Percentiles rank a stretch among this genome's conserved stretches.
Evolutionary conservation across 2,113 vertebrate species (phyloP).

Genomic region (Tenebrosternarchus preto): DNA sequence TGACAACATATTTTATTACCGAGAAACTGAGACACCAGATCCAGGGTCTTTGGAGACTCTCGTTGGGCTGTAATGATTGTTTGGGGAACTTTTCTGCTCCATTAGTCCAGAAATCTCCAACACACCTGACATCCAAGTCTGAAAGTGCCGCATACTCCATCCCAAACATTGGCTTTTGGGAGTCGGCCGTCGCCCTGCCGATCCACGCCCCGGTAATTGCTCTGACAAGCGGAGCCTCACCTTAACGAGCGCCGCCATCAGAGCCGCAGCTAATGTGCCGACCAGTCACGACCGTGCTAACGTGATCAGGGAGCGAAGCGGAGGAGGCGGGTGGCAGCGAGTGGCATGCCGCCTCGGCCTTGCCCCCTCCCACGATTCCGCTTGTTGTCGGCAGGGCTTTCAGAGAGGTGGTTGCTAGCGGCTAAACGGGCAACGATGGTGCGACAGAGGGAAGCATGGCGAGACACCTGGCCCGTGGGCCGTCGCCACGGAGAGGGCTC

Average conservation of each 20-base stretch:
- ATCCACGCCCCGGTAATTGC: slow-evolving; percentile 2
- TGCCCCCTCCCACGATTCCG: slow-evolving; percentile 45
- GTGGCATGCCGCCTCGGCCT: slow-evolving; percentile 6
- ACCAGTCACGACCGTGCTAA: slow-evolving; percentile 21
- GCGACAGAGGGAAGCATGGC: slow-evolving; percentile 43
- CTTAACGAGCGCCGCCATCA: no score
- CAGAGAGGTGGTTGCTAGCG: slow-evolving; percentile 46
- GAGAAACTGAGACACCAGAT: slow-evolving; percentile 42
- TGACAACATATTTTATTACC: slow-evolving; percentile 54
- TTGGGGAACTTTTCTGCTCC: slow-evolving; percentile 32
- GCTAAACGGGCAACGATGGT: slow-evolving; percentile 58
- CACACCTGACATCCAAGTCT: slow-evolving; percentile 39
- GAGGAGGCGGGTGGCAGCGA: neutral
- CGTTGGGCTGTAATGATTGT: slow-evolving; percentile 41
- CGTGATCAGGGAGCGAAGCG: slow-evolving; percentile 11
- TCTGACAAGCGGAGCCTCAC: neutral
- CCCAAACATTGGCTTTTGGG: slow-evolving; percentile 21
- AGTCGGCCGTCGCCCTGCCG: neutral
- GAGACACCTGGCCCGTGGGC: slow-evolving; percentile 53
- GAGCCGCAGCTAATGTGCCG: neutral
- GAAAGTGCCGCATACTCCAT: slow-evolving; percentile 7
- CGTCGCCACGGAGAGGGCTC: slow-evolving; percentile 49
- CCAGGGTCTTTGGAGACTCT: slow-evolving; percentile 26
- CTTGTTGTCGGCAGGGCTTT: slow-evolving; percentile 55
- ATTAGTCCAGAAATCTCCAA: slow-evolving; percentile 32